These are phyloP conservation scores for Cosmia trapezina DNA, from an alignment of 2,888 invertebrate species.

Conservation along the genomic window DNA sequence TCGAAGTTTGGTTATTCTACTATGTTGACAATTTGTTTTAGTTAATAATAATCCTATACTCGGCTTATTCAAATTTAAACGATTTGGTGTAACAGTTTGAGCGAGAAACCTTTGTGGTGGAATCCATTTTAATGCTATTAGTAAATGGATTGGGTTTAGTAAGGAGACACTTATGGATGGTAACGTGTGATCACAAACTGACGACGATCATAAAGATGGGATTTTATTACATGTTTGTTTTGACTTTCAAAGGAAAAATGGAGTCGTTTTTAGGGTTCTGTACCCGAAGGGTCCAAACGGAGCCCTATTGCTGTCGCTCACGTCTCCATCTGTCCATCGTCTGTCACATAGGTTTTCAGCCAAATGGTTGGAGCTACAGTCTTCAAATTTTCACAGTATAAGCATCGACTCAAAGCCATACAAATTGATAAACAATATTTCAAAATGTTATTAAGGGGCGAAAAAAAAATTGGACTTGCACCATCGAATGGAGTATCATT, in stretches of 20 bases:
- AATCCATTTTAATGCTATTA: conserved; percentile 79
- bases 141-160: conserved; percentile 70
- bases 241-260: not conserved
- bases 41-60: conserved; percentile 49
- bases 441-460: no score
- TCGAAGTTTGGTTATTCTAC: conserved; percentile 10
- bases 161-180: conserved; percentile 50
- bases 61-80: conserved; percentile 65
- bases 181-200: conserved; percentile 32
- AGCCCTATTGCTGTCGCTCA: no score
- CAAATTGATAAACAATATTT: no score
- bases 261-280: not conserved
- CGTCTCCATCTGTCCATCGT: no score
- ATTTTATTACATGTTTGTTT: conserved; percentile 28
- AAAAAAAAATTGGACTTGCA: no score
- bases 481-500: no score
- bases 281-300: no score
- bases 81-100: conserved; percentile 57
- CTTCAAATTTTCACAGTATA: no score
- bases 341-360: no score
- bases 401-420: no score
- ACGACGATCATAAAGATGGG: conserved; percentile 1
- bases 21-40: conserved; percentile 34
- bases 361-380: no score
- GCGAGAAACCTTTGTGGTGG: conserved; percentile 77